Evolutionary conservation across 2,113 vertebrate species (phyloP).

Genomic region (Pluvianellus socialis): DNA sequence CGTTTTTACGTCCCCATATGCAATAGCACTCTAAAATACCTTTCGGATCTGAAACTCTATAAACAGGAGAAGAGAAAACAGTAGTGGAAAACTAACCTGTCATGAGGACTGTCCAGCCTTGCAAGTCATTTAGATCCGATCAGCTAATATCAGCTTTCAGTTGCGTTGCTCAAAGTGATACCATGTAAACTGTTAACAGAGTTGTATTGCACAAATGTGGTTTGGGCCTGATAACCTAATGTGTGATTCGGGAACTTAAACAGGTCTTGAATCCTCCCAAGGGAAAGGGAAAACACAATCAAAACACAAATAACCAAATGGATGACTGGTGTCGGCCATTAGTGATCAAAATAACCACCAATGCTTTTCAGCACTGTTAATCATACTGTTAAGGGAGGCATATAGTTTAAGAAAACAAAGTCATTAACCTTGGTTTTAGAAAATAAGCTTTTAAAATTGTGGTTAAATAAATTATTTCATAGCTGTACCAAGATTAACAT

Average conservation of each 20-base stretch:
- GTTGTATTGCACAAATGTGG: not conserved
- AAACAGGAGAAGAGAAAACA: not conserved
- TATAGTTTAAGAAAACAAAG: not conserved
- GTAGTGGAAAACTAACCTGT: not conserved
- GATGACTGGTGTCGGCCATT: not conserved
- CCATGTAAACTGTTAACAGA: not conserved
- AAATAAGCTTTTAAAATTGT: not conserved
- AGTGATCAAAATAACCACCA: not conserved
- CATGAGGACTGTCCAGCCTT: not conserved
- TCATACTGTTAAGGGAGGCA: not conserved
- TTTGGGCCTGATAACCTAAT: not conserved
- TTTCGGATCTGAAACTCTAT: not conserved
- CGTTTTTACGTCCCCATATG: not conserved
- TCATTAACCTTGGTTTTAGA: not conserved
- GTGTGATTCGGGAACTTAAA: not conserved
- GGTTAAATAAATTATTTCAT: not conserved
- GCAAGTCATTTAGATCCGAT: not conserved
- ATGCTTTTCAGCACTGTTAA: not conserved
- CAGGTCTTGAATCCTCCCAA: not conserved
- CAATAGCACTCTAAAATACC: not conserved
- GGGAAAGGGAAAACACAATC: not conserved
- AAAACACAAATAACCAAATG: not conserved
- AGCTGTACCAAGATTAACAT: not conserved
- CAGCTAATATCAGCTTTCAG: not conserved
- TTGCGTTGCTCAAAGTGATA: not conserved